phyloP scores from a whole-genome alignment of 2,797 vertebrate genomes.

The Nasua narica region DNA sequence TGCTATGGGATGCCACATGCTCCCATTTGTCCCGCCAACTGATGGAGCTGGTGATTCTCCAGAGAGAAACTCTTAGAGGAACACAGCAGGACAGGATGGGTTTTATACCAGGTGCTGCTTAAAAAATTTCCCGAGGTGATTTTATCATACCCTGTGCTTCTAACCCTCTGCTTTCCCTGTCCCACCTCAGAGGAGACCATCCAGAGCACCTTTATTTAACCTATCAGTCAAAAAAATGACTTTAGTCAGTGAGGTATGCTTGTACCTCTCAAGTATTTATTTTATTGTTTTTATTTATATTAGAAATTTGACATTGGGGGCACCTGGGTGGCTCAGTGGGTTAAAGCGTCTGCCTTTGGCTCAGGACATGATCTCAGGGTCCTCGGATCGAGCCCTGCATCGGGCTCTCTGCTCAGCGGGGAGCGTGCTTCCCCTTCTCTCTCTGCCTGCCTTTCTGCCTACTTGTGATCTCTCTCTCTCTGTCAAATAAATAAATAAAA shows the following conservation, averaged over 20 bases:
- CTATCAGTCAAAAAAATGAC: not conserved
- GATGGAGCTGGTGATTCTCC: not conserved
- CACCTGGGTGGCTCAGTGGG: no score
- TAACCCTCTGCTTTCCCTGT: not conserved
- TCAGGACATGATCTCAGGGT: no score
- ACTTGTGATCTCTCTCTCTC: no score
- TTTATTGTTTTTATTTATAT: not conserved
- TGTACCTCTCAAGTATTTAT: not conserved
- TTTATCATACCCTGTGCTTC: not conserved
- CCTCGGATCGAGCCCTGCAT: no score
- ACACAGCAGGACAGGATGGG: not conserved
- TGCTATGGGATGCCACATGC: not conserved
- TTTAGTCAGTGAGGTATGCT: not conserved
- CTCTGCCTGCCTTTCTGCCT: no score
- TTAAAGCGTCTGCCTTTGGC: no score
- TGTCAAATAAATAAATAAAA: no score
- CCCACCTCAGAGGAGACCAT: not conserved
- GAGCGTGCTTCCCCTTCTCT: no score
- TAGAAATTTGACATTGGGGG: not conserved
- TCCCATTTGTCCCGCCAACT: not conserved
- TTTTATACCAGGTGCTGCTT: not conserved
- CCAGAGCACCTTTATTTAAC: not conserved
- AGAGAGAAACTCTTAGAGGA: not conserved
- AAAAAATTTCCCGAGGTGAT: not conserved
- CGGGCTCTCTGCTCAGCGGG: no score